Conservation (phyloP, 2,797 vertebrate genomes). For the Propithecus deckenii region DNA sequence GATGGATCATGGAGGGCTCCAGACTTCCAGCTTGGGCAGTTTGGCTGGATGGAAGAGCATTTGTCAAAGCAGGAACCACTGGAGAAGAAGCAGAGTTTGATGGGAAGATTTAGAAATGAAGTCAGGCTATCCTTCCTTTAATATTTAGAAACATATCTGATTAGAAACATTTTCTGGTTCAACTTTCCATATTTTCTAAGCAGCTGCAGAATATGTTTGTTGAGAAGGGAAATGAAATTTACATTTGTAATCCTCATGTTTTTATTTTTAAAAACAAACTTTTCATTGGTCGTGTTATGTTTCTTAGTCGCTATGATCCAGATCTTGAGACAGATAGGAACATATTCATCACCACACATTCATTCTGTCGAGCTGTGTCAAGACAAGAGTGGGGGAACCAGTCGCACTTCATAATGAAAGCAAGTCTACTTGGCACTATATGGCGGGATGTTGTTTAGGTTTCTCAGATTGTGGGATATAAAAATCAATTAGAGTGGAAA, state of each 20-base stretch:
- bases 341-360: background rate
- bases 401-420: background rate
- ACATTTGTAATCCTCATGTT: slow-evolving; percentile 66
- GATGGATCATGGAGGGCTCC: background rate
- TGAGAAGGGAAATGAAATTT: slow-evolving; percentile 59
- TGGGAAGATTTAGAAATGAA: background rate
- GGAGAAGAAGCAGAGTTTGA: background rate
- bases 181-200: slow-evolving; percentile 40
- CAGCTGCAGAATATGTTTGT: slow-evolving; percentile 46
- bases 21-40: background rate
- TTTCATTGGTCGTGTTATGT: slow-evolving; percentile 58
- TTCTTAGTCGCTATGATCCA: background rate
- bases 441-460: background rate
- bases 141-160: background rate
- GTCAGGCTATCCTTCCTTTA: background rate
- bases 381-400: background rate
- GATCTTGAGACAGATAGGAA: background rate
- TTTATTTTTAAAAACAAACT: slow-evolving; percentile 60
- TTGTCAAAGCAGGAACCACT: background rate
- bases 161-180: slow-evolving; percentile 28
- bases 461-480: background rate
- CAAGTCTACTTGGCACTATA: background rate
- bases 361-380: background rate
- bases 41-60: background rate
- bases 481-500: background rate